Base-by-base conservation (phyloP, 1,140 invertebrate species). In the Drosophila triauraria region DNA sequence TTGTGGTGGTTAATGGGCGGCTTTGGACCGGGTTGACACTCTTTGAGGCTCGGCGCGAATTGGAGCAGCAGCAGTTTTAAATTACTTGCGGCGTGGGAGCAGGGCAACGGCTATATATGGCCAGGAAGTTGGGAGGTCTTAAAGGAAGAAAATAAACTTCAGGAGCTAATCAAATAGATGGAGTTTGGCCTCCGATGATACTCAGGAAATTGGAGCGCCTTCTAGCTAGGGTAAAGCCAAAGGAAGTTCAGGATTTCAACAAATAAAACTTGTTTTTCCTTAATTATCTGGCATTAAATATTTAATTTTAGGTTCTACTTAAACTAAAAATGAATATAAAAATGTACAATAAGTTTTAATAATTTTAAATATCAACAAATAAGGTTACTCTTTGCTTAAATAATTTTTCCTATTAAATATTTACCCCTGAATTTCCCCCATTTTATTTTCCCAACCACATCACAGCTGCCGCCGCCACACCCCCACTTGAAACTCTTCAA, bases 1-100 rank as follows among this genome's bases (percentile, higher is more conserved):
- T 15, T 15, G 51, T 23, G 32, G 51, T 38, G 20, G 51, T 32
- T 54, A 54, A 54, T 54, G 51, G 51, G 51, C 17, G 47, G 25
- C 47, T n/a, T 20, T 23, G 43, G 9, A 27, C 8, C 38, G 17
- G 61, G 27, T n/a, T 78, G 75, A 78, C 75, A 78, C 43, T 78
- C 57, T 59, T 54, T 46, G 54, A 61, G 43, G 43, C 40, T 23
- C 42, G 38, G 40, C 27, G 42, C 43, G 50, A 78, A 77, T 40
- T 78, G 71, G 70, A 75, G 57, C 74, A 20, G 40, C 63, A 54
- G 71, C 30, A 77, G 63, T 69, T 77, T 77, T 77, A 77, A 77
- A 69, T 77, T 77, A 76, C 75, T 77, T 78, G 43, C 27, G 56
- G 74, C 30, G 20, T n/a, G 20, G 42, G 42, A n/a, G 35, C 54